Evolutionary conservation across 2,113 vertebrate genomes (phyloP), one percentile per base, ranked within the genome.

Genomic region (Poicephalus meyeri): DNA sequence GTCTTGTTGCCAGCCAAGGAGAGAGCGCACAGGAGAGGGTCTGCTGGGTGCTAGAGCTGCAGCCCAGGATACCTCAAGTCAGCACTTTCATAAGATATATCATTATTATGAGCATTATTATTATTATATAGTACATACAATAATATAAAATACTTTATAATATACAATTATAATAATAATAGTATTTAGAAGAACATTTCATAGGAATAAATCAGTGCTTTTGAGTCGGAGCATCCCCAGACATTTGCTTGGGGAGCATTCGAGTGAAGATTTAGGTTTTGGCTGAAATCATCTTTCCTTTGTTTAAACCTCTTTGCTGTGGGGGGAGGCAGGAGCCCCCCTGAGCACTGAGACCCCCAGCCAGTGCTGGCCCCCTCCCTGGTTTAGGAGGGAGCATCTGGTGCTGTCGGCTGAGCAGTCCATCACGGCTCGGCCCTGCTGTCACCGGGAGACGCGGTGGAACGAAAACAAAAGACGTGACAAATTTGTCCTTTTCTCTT

Each of bases 401-500:
- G 89, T 10, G 72, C 95, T 86, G 94, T 83, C 31, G 72, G 87
- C 94, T 91, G 97, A 98, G 96, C 97, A 93, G 97, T 77, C 95
- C 96, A 71, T 97, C 97, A 90, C 50, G 6, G 91, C 95, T 86
- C 91, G 80, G 96, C 93, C 37, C 87, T 25, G 65, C 96, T 96
- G 97, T 92, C 98, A 97, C 95, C 25, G 24, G 21, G 77, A 97
- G 94, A 97, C 91, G 13, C 85, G 60, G 93, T 49, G 91, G 95
- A 98, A 98, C 77, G 26, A 98, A 98, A 98, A 98, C 98, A 98
- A 98, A 98, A 98, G 98, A 98, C 63, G 93, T 98, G 98, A 98
- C 98, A 98, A 98, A 98, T 98, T 96, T 98, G 97, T 98, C 97
- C 97, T 97, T 98, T 98, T 97, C 97, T 98, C 95, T 98, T 97